phyloP scores from a whole-genome alignment of 2,113 vertebrate species.

The Lathamus discolor region DNA sequence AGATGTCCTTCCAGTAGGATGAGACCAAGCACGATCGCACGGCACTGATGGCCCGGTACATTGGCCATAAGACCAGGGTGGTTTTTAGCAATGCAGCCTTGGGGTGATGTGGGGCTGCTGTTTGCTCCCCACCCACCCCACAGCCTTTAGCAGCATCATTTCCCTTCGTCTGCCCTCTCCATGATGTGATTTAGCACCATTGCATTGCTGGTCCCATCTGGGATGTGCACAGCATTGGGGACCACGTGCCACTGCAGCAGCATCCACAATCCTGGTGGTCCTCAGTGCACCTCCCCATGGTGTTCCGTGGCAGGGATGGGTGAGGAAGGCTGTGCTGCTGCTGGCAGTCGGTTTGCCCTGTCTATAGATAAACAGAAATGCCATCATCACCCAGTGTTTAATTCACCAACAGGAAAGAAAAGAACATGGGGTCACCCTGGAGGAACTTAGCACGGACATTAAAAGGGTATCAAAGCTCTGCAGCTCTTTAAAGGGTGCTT shows the following conservation, averaged over 20 bases:
- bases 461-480: not conserved
- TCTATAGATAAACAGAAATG: not conserved
- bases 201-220: rapidly evolving
- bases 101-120: not conserved
- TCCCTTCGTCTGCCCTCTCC: not conserved
- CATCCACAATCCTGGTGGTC: not conserved
- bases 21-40: rapidly evolving
- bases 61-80: not conserved
- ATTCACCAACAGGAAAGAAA: not conserved
- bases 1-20: not conserved
- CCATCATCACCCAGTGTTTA: rapidly evolving
- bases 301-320: not conserved
- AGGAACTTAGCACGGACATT: not conserved
- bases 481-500: not conserved
- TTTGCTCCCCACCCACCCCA: rapidly evolving
- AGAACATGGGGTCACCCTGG: not conserved
- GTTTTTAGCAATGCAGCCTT: not conserved
- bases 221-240: not conserved
- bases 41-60: rapidly evolving
- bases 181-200: rapidly evolving
- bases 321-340: not conserved
- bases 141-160: not conserved
- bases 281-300: not conserved
- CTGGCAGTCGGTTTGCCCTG: not conserved
- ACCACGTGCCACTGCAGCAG: not conserved